Conservation (phyloP, 1,140 invertebrate species). For the Ericerus pela region DNA sequence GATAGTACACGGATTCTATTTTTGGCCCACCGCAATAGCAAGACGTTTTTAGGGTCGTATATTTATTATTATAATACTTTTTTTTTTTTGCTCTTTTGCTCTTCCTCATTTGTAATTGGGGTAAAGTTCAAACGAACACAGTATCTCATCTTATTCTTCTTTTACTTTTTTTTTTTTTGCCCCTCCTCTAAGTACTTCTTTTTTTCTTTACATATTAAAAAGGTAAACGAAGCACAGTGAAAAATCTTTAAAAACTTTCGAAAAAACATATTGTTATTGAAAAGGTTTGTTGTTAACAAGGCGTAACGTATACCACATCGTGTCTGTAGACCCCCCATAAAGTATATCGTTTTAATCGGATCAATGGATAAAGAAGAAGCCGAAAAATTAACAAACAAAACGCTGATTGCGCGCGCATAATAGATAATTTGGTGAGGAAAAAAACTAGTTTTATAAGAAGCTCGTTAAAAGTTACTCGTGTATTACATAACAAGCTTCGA, state of each 20-base stretch:
- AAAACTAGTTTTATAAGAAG: slow-evolving; percentile 4
- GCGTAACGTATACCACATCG: slow-evolving; percentile 6
- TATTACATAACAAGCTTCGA: slow-evolving; percentile 10
- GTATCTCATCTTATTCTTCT: too few species aligned
- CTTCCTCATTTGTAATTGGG: too few species aligned
- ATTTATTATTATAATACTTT: too few species aligned
- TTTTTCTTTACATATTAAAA: neutral
- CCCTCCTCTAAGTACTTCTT: neutral
- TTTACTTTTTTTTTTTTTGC: too few species aligned
- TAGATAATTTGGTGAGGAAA: neutral
- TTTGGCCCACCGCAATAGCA: too few species aligned
- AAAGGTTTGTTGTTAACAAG: neutral
- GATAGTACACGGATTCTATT: too few species aligned
- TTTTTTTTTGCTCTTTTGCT: too few species aligned
- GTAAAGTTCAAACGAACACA: too few species aligned
- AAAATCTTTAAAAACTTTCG: neutral
- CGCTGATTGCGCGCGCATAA: slow-evolving; percentile 11
- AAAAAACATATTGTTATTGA: neutral
- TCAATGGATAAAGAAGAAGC: slow-evolving; percentile 12
- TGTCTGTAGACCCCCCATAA: neutral
- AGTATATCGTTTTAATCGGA: slow-evolving; percentile 11
- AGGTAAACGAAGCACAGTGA: neutral
- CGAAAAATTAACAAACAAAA: slow-evolving; percentile 12
- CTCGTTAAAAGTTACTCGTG: slow-evolving; percentile 11
- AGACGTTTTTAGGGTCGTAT: too few species aligned